Conservation (phyloP, 2,797 vertebrate genomes). For the Telmatherina bonti region DNA sequence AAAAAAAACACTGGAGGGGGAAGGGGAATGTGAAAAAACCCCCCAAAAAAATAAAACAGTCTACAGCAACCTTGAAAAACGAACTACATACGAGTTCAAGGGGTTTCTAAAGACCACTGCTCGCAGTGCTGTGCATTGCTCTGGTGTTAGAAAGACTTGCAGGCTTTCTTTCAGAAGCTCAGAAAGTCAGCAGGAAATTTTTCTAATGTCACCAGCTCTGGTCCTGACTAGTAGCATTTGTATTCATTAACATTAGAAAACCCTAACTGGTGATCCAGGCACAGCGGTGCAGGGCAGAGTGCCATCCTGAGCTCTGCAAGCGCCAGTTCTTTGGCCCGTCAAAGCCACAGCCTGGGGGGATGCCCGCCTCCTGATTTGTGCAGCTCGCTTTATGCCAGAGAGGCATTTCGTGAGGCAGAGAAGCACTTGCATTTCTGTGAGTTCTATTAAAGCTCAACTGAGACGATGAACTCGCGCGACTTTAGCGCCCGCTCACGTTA, state of each 20-base stretch:
- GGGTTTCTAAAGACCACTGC: conserved; percentile 15
- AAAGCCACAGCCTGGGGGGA: conserved; percentile 67
- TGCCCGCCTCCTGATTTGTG: conserved; percentile 70
- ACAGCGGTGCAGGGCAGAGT: conserved; percentile 53
- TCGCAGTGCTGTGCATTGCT: neutral
- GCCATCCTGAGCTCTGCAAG: conserved; percentile 68
- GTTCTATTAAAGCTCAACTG: conserved; percentile 46
- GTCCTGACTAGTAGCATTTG: conserved; percentile 44
- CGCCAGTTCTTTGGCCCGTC: conserved; percentile 58
- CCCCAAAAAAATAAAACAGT: neutral
- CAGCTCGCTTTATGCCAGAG: conserved; percentile 58
- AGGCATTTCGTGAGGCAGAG: conserved; percentile 46
- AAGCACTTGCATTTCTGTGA: conserved; percentile 35
- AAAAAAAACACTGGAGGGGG: conserved; percentile 13
- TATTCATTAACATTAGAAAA: conserved; percentile 64
- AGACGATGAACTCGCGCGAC: conserved; percentile 47
- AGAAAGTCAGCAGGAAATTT: conserved; percentile 27
- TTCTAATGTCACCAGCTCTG: conserved; percentile 44
- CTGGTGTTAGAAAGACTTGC: conserved; percentile 1
- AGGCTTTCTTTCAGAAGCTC: conserved; percentile 19
- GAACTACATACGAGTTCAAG: neutral
- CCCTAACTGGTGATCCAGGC: conserved; percentile 39
- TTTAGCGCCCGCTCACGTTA: conserved; percentile 23
- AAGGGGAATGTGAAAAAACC: conserved; percentile 6
- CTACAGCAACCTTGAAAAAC: conserved; percentile 14